Evolutionary conservation across 2,888 invertebrate species (phyloP).

Genomic region (Pseudococcus longispinus): DNA sequence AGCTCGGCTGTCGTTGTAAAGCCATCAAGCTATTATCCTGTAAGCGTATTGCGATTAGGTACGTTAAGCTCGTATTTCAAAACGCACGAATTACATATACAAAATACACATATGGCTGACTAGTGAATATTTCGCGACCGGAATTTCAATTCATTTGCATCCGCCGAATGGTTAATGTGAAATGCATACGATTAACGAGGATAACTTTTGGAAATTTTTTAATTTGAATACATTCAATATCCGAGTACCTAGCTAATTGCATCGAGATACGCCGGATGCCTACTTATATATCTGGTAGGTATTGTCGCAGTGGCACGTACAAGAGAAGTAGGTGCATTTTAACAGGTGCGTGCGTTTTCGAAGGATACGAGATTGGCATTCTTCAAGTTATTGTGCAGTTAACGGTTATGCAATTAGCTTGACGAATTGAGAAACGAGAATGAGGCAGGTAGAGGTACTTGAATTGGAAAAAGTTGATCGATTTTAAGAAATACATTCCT

Average conservation of each 20-base stretch:
- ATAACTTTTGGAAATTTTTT: background rate
- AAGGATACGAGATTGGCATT: background rate
- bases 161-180: background rate
- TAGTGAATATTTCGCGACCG: slow-evolving; percentile 15
- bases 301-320: background rate
- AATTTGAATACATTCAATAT: background rate
- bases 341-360: background rate
- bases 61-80: slow-evolving; percentile 30
- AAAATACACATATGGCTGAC: background rate
- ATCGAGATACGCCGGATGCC: background rate
- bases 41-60: slow-evolving; percentile 31
- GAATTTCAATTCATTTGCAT: slow-evolving; percentile 31
- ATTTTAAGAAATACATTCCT: no score
- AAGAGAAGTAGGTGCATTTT: background rate
- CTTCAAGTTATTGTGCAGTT: background rate
- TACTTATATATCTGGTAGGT: background rate
- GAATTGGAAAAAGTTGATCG: no score
- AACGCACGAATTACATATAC: slow-evolving; percentile 31
- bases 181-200: slow-evolving; percentile 4
- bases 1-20: slow-evolving; percentile 20
- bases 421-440: background rate
- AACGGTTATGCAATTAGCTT: background rate
- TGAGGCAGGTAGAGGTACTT: background rate
- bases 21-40: slow-evolving; percentile 31
- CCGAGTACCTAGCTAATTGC: slow-evolving; percentile 1